phyloP scores from a whole-genome alignment of 1,140 invertebrate species.

The Eupristina koningsbergeri region DNA sequence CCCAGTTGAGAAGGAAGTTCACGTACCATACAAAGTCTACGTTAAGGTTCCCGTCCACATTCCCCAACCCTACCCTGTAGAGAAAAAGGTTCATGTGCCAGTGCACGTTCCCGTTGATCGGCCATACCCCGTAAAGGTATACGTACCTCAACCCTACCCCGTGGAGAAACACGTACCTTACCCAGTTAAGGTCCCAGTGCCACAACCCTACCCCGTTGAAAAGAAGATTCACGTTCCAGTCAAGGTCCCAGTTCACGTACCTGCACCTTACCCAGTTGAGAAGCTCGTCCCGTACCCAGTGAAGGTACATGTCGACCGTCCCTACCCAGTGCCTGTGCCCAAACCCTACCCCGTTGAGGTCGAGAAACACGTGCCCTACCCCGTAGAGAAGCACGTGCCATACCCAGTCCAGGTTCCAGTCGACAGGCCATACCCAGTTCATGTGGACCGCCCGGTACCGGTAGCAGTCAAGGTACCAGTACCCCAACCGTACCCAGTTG shows the following conservation, averaged over 20 bases:
- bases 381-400: conserved; percentile 82
- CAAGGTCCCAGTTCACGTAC: conserved; percentile 78
- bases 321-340: conserved; percentile 73
- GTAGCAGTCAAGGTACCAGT: conserved; percentile 75
- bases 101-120: conserved; percentile 81
- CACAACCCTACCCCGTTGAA: conserved; percentile 82
- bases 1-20: conserved; percentile 80
- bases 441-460: conserved; percentile 75
- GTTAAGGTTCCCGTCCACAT: conserved; percentile 80
- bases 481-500: conserved; percentile 71
- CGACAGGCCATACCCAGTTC: conserved; percentile 65
- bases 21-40: conserved; percentile 79
- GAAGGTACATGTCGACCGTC: conserved; percentile 77
- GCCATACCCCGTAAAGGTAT: conserved; percentile 78
- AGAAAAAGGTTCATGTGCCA: conserved; percentile 79
- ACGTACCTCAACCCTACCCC: conserved; percentile 80
- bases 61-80: conserved; percentile 80
- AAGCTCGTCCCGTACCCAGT: conserved; percentile 78
- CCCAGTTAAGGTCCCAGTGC: conserved; percentile 81
- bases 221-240: conserved; percentile 78
- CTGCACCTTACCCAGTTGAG: conserved; percentile 77
- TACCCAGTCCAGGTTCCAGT: conserved; percentile 77
- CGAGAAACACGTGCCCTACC: conserved; percentile 79
- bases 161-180: conserved; percentile 78
- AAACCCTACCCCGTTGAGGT: conserved; percentile 79